A percentile compares a stretch with the other conserved stretches of the same genome.
These are phyloP conservation scores for Ichneumon xanthorius DNA, from an alignment of 2,888 invertebrate genomes.

Conservation along the genomic window DNA sequence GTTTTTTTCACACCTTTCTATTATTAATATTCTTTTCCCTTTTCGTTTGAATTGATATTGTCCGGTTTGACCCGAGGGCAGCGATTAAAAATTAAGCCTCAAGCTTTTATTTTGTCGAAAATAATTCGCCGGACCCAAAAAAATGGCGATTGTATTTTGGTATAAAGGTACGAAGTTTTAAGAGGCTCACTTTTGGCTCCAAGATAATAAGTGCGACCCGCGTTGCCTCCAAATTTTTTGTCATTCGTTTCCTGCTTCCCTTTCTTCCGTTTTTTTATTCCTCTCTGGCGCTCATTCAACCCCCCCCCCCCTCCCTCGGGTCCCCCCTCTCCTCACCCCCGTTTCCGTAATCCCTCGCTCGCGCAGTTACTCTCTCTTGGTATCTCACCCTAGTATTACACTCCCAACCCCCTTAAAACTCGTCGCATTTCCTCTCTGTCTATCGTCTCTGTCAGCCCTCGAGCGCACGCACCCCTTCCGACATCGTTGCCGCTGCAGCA, in stretches of 20 bases:
- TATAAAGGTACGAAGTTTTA: neutral
- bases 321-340: neutral
- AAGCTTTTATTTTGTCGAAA: too few species aligned
- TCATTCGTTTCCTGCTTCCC: neutral
- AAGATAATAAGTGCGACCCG: neutral
- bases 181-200: neutral
- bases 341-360: neutral
- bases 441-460: conserved; percentile 11
- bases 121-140: neutral
- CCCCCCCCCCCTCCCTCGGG: neutral
- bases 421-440: conserved; percentile 7
- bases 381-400: conserved; percentile 13
- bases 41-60: too few species aligned
- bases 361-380: conserved; percentile 13
- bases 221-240: neutral
- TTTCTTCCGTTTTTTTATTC: neutral
- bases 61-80: too few species aligned
- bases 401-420: neutral
- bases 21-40: too few species aligned
- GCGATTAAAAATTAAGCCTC: too few species aligned
- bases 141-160: neutral
- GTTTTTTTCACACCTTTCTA: too few species aligned
- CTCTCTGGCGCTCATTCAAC: conserved; percentile 21
- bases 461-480: conserved; percentile 26
- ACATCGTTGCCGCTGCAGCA: conserved; percentile 22